These are phyloP conservation scores for Holothuria glaberrima DNA, from an alignment of 35 echinoderm and acorn worm species.

Conservation along the genomic window DNA sequence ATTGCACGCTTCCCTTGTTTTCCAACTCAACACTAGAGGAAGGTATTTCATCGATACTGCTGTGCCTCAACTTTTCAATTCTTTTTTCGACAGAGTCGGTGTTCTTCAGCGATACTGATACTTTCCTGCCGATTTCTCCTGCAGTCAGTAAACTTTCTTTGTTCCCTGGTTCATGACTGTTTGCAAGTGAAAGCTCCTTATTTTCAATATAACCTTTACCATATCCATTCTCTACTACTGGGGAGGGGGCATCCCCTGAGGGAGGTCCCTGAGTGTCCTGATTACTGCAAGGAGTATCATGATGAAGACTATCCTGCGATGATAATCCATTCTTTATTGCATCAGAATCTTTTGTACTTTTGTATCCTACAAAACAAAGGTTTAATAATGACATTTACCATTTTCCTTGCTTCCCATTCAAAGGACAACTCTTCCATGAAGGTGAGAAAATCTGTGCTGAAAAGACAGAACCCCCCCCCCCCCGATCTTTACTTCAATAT, in stretches of 20 bases:
- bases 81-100: constrained; percentile 1
- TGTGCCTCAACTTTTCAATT: constrained; percentile 11
- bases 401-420: no score
- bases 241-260: background rate
- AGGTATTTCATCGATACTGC: constrained; percentile 3
- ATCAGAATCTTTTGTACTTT: no score
- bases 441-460: no score
- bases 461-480: no score
- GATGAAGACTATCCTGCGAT: no score
- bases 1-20: constrained; percentile 77
- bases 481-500: no score
- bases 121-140: background rate
- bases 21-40: background rate
- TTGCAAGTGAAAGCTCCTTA: constrained; percentile 1
- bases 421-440: no score
- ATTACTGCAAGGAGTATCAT: no score
- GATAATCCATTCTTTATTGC: no score
- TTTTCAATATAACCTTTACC: background rate
- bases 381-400: no score
- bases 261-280: background rate
- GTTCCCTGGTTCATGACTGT: background rate
- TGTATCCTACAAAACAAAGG: no score
- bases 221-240: background rate
- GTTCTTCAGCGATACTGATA: constrained; percentile 35
- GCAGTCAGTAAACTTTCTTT: background rate